Evolutionary conservation across 2,113 vertebrate genomes (phyloP).

Genomic region (Podarcis cretensis): DNA sequence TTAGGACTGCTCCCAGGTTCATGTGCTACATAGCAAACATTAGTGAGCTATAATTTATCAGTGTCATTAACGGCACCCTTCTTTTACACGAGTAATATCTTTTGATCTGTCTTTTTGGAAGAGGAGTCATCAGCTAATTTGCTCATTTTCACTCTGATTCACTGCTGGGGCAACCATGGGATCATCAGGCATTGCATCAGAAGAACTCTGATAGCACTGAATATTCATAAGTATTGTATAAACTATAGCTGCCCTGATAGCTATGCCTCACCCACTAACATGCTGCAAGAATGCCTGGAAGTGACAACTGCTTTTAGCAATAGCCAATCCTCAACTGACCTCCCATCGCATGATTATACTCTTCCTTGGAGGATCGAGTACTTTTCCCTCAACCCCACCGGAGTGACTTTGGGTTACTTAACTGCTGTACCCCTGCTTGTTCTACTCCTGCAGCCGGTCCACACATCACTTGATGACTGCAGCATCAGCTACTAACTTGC

Average conservation of each 20-base stretch:
- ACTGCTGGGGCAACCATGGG: background rate
- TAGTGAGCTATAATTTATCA: constrained; percentile 38
- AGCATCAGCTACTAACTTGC: background rate
- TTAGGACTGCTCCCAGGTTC: constrained; percentile 11
- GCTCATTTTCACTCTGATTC: background rate
- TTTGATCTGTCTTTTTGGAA: constrained; percentile 12
- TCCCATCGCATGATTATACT: constrained; percentile 8
- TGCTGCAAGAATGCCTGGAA: background rate
- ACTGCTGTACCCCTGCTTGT: background rate
- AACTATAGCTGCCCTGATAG: background rate
- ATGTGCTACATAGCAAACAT: background rate
- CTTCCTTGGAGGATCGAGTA: background rate
- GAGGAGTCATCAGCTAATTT: constrained; percentile 12
- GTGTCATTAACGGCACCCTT: constrained; percentile 30
- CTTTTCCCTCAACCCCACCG: background rate
- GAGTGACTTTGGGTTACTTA: background rate
- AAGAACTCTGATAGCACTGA: background rate
- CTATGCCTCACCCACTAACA: background rate
- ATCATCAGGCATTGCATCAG: background rate
- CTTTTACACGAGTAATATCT: constrained; percentile 11
- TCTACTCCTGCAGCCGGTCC: background rate
- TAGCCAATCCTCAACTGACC: background rate
- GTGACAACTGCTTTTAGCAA: background rate
- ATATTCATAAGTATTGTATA: constrained; percentile 3
- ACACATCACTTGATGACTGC: background rate